Conservation (phyloP, 2,888 invertebrate genomes). For the Pyralis farinalis region DNA sequence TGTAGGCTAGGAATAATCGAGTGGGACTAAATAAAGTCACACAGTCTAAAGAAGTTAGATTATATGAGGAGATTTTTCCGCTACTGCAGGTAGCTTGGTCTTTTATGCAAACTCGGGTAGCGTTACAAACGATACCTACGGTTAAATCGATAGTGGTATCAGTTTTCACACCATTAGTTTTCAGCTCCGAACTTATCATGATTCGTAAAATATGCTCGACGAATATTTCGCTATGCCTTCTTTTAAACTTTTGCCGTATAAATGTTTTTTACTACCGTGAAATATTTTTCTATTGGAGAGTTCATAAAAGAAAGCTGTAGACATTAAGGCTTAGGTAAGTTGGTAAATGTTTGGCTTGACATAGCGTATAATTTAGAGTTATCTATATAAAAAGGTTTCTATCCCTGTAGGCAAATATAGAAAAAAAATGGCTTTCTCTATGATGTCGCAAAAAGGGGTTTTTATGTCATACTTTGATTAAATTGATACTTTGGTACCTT, state of each 20-base stretch:
- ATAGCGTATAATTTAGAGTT: not conserved
- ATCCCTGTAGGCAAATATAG: not conserved
- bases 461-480: constrained; percentile 2
- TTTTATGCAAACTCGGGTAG: constrained; percentile 45
- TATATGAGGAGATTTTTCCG: not conserved
- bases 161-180: constrained; percentile 55
- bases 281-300: not conserved
- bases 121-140: constrained; percentile 32
- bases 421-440: not conserved
- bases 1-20: too few relatives aligned
- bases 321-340: not conserved
- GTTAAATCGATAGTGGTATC: constrained; percentile 40
- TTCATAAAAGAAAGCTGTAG: not conserved
- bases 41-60: not conserved
- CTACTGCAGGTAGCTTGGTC: constrained; percentile 6
- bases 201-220: constrained; percentile 37
- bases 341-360: not conserved
- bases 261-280: not conserved
- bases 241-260: not conserved
- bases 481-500: not conserved
- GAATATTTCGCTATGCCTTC: not conserved
- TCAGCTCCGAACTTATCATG: constrained; percentile 46
- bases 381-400: not conserved
- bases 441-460: not conserved
- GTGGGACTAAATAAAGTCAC: too few relatives aligned